These are phyloP conservation scores for Entomobrya proxima DNA, from an alignment of 2,888 invertebrate species.

Conservation along the genomic window DNA sequence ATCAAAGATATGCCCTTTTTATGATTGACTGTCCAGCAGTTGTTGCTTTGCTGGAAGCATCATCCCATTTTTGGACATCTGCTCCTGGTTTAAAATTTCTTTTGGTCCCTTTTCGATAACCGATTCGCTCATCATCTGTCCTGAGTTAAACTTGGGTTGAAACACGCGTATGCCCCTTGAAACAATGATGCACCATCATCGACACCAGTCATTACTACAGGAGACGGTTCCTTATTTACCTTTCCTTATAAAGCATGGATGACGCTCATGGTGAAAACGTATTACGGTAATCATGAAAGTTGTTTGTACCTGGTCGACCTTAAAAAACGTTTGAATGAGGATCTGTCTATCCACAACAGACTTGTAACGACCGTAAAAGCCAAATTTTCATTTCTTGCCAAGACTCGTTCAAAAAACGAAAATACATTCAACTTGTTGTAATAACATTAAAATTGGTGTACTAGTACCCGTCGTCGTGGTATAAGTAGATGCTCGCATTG, in stretches of 20 bases:
- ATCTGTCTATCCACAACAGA: not conserved
- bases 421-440: not conserved
- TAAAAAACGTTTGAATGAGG: constrained; percentile 36
- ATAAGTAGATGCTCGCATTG: constrained; percentile 38
- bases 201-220: not conserved
- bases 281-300: constrained; percentile 1
- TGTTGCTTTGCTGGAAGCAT: not conserved
- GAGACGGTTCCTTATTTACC: not conserved
- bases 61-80: constrained; percentile 35
- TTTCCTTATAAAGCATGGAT: not conserved
- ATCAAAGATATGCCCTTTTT: not conserved
- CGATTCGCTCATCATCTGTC: not conserved
- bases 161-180: not conserved
- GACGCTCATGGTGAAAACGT: not conserved
- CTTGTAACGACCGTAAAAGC: no score
- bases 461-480: not conserved
- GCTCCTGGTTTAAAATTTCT: constrained; percentile 27
- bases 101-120: no score
- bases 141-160: not conserved
- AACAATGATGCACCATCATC: constrained; percentile 5
- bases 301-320: constrained; percentile 36
- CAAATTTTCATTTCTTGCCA: no score
- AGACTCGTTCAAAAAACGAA: no score
- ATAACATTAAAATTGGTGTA: not conserved
- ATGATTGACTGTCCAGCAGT: constrained; percentile 16